Conservation (phyloP, 2,888 invertebrate species). For the Drosophila birchii region DNA sequence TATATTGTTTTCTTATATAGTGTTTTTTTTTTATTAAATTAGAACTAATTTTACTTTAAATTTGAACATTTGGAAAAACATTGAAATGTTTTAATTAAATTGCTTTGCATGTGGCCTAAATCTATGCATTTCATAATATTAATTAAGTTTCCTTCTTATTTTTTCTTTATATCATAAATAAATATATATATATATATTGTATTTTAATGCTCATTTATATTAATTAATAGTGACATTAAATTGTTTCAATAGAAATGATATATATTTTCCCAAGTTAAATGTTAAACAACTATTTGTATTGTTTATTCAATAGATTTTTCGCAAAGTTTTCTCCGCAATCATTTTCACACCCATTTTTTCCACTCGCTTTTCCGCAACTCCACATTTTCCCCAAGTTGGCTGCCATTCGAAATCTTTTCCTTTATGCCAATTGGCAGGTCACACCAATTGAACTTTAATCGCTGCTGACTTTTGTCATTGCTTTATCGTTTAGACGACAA, state of each 20-base stretch:
- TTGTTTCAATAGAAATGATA: neutral
- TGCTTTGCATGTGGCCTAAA: no score
- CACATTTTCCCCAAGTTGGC: constrained; percentile 24
- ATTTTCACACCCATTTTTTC: constrained; percentile 16
- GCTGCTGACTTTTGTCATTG: constrained; percentile 78
- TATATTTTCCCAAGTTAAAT: neutral
- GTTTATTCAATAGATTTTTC: constrained; percentile 1
- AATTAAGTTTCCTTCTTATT: no score
- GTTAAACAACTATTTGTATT: constrained; percentile 7
- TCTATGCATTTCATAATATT: neutral
- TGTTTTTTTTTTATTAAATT: neutral
- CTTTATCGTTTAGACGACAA: constrained; percentile 78
- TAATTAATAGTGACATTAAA: no score
- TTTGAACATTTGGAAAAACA: neutral
- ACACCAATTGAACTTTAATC: constrained; percentile 79
- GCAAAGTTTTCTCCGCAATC: constrained; percentile 11
- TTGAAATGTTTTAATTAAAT: neutral
- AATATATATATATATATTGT: neutral
- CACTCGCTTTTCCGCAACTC: constrained; percentile 7
- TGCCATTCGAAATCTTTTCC: constrained; percentile 32
- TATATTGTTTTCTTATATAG: no score
- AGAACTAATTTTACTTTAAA: neutral
- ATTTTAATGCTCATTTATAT: neutral
- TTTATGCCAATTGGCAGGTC: constrained; percentile 55
- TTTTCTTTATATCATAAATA: neutral